A percentile compares a stretch with the other conserved stretches of the same genome.
Conservation (phyloP, 2,888 invertebrate species). For the Rhingia campestris region DNA sequence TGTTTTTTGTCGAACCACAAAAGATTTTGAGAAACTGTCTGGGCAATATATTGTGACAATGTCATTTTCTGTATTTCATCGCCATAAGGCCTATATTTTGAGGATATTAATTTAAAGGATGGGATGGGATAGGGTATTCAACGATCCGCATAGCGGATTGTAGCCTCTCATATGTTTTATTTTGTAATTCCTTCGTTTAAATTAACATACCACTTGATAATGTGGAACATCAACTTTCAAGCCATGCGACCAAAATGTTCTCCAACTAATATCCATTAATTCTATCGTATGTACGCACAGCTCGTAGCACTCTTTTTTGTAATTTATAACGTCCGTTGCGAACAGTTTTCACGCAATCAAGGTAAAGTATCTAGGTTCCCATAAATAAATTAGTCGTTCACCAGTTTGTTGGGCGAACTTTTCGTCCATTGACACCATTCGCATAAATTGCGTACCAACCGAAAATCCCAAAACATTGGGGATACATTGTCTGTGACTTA, state of each 20-base stretch:
- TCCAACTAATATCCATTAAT: slow-evolving; percentile 9
- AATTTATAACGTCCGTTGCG: slow-evolving; percentile 22
- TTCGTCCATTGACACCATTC: slow-evolving; percentile 10
- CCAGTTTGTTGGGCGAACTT: slow-evolving; percentile 18
- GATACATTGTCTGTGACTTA: slow-evolving; percentile 2
- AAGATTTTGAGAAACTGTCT: no score
- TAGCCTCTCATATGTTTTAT: no score
- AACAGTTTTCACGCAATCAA: slow-evolving; percentile 21
- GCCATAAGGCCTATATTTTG: no score
- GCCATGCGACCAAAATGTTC: not conserved
- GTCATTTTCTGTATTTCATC: no score
- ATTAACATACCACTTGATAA: slow-evolving; percentile 48
- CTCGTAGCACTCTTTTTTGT: slow-evolving; percentile 18
- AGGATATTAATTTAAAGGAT: no score
- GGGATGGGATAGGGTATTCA: no score
- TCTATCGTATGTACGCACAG: slow-evolving; percentile 8
- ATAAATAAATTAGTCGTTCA: slow-evolving; percentile 41
- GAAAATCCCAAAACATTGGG: slow-evolving; percentile 9
- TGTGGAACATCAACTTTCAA: slow-evolving; percentile 13
- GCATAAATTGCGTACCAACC: slow-evolving; percentile 2
- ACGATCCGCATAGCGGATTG: no score
- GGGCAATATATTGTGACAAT: no score
- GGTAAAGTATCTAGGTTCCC: slow-evolving; percentile 42
- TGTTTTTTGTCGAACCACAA: no score
- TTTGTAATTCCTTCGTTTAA: not conserved